Evolutionary conservation across 2,797 vertebrate genomes (phyloP).

Genomic region (Pangasius larnaudii): DNA sequence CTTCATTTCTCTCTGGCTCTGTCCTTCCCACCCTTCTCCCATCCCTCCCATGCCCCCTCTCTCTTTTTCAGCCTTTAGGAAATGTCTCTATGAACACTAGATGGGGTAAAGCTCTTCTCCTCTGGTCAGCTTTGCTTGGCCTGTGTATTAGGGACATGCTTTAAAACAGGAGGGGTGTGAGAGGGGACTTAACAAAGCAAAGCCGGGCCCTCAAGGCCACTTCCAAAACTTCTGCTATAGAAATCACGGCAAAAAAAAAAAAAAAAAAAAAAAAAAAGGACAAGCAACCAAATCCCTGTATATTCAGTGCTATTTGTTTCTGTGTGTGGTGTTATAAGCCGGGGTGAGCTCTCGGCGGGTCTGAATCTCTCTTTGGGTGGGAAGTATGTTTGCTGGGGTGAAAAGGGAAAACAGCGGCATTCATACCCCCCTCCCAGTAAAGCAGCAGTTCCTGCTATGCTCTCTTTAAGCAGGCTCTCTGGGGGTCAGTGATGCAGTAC

Average conservation of each 20-base stretch:
- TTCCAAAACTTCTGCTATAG: slow-evolving; percentile 89
- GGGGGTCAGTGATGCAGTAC: slow-evolving; percentile 91
- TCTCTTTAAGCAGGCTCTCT: slow-evolving; percentile 85
- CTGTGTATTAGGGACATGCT: slow-evolving; percentile 87
- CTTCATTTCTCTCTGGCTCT: slow-evolving; percentile 50
- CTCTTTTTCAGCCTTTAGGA: slow-evolving; percentile 71
- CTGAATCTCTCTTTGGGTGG: slow-evolving; percentile 90
- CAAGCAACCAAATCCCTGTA: slow-evolving; percentile 89
- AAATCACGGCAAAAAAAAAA: slow-evolving; percentile 82
- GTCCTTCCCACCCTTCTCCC: slow-evolving; percentile 51
- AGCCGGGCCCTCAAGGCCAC: slow-evolving; percentile 83
- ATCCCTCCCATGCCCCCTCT: slow-evolving; percentile 51
- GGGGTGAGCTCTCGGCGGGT: slow-evolving; percentile 77
- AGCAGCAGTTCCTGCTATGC: slow-evolving; percentile 88
- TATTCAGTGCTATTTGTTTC: slow-evolving; percentile 80
- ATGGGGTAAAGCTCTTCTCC: slow-evolving; percentile 90
- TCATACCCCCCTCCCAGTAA: slow-evolving; percentile 82
- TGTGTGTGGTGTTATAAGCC: slow-evolving; percentile 32
- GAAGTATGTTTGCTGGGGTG: slow-evolving; percentile 88
- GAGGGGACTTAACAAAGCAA: slow-evolving; percentile 67
- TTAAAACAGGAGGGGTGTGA: slow-evolving; percentile 72
- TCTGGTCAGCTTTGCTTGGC: slow-evolving; percentile 81
- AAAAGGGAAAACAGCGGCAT: slow-evolving; percentile 85
- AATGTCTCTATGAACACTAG: slow-evolving; percentile 89
- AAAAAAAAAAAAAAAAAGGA: slow-evolving; percentile 72